Evolutionary conservation across 2,888 invertebrate genomes (phyloP), one percentile per base, ranked within the genome.

Genomic region (Thera britannica): DNA sequence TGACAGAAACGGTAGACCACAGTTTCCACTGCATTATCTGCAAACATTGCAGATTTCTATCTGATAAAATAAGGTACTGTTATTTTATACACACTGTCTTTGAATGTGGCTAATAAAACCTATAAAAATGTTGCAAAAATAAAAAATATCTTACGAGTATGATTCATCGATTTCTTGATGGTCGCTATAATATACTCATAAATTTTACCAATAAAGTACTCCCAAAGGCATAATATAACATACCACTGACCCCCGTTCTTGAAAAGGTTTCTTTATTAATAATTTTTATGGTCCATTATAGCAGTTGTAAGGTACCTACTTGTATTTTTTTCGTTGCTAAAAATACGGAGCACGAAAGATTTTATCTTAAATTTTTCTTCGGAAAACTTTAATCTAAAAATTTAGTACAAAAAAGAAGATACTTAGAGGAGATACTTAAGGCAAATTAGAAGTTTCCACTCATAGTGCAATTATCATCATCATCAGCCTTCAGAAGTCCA

Each of bases 11-110:
- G 67, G 70, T 71, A 70, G 73, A 68, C 68, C 60, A 62, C 68
- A 71, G 62, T 71, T 73, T 63, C 71, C 62, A 66, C 66, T 68
- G 63, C 67, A 70, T 72, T 72, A 75, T 71, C 72, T 68, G 68
- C 65, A 66, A 75, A 69, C 67, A 63, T 62, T 69, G 61, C 67
- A 69, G 73, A 75, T 73, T 52, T 52, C 38, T 72, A 73, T 75
- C 74, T 72, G 55, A 44, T 69, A 68, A 46, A 41, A 71, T 70
- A 66, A 35, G 66, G n/a, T 68, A 70, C 70, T 58, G 70, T 68
- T 75, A 71, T 65, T 35, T 60, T 23, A 35, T 59, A 73, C 75
- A 71, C 67, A 75, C 63, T 64, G 70, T 36, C n/a, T 8, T 54
- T 48, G 0, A 70, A 57, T 57, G 34, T 38, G 9, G 49, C 41